These are phyloP conservation scores for Drosophila mettleri DNA, from an alignment of 2,888 invertebrate genomes.

Conservation along the genomic window DNA sequence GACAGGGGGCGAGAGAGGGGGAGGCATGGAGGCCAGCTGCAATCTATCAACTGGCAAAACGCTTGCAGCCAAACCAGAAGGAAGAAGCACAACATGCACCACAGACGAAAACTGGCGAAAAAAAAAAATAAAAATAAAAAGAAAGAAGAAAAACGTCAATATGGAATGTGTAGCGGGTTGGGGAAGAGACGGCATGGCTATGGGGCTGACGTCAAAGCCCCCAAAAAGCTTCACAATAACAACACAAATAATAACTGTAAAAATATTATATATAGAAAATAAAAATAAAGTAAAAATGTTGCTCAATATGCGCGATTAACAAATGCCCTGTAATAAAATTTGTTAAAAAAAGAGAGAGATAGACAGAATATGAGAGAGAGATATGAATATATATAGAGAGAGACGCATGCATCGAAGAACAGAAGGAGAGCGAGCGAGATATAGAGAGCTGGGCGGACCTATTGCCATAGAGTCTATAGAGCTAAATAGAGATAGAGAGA, in stretches of 20 bases:
- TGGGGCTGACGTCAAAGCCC: neutral
- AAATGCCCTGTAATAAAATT: neutral
- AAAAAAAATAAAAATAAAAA: neutral
- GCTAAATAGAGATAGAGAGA: too few species aligned
- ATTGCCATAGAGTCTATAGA: too few species aligned
- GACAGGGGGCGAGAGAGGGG: neutral
- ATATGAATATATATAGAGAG: too few species aligned
- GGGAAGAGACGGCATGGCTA: neutral
- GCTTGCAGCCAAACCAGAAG: slow-evolving; percentile 68
- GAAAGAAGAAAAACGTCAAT: neutral
- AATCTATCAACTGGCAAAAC: slow-evolving; percentile 74
- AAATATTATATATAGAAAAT: slow-evolving; percentile 4
- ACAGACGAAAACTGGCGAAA: slow-evolving; percentile 9
- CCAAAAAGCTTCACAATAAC: neutral
- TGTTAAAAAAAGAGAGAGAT: neutral
- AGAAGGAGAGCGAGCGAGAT: too few species aligned
- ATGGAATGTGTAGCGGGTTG: neutral
- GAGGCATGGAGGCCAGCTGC: slow-evolving; percentile 62
- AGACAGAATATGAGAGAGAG: too few species aligned
- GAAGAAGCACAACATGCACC: slow-evolving; percentile 35
- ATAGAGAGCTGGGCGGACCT: too few species aligned
- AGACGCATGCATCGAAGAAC: too few species aligned
- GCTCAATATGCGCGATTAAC: neutral
- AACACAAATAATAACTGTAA: slow-evolving; percentile 2
- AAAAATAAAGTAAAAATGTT: neutral